phyloP scores from a whole-genome alignment of 2,113 vertebrate genomes.

The Pardalotus punctatus region DNA sequence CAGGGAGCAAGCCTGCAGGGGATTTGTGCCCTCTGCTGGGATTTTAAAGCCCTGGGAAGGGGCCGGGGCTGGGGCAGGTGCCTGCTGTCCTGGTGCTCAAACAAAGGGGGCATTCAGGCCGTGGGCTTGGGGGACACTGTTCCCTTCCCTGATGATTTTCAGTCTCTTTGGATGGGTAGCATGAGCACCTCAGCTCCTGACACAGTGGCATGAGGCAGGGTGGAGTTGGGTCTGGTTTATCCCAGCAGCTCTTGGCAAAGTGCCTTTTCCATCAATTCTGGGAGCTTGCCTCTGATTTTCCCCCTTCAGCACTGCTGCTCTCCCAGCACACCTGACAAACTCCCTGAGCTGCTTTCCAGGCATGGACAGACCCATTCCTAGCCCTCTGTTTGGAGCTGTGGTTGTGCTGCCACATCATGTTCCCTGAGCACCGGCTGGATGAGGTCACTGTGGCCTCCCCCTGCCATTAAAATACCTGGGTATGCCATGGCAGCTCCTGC shows the following conservation, averaged over 20 bases:
- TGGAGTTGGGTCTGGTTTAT: background rate
- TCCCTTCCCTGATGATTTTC: background rate
- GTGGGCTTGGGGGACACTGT: background rate
- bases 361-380: background rate
- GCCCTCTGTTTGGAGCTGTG: background rate
- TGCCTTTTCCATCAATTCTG: background rate
- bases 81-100: background rate
- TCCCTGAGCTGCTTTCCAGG: background rate
- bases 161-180: too few species aligned
- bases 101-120: background rate
- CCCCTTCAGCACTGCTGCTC: background rate
- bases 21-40: rapidly evolving
- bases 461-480: background rate
- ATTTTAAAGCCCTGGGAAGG: background rate
- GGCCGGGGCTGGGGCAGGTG: rapidly evolving
- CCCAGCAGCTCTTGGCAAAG: background rate
- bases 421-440: rapidly evolving
- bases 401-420: background rate
- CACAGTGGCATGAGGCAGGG: rapidly evolving
- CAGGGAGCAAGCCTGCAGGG: background rate
- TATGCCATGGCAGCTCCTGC: background rate
- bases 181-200: rapidly evolving
- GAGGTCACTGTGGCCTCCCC: background rate
- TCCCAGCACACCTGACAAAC: background rate
- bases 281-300: background rate